Percentiles rank a stretch among this genome's conserved stretches.
Conservation (phyloP, 2,797 vertebrate species). For the Anguilla megastoma region DNA sequence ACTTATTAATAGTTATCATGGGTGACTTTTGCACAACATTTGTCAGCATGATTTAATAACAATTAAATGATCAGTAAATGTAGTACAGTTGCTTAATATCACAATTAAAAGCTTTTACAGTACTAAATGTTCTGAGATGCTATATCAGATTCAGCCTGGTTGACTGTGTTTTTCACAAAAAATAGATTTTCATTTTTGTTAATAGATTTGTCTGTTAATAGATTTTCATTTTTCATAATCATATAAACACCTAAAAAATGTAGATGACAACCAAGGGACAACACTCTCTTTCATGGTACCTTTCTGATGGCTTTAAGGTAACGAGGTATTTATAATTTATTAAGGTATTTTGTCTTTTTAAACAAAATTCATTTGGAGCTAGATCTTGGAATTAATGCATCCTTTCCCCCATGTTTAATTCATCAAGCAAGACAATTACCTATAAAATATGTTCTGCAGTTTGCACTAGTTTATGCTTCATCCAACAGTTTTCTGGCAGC, state of each 20-base stretch:
- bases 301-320: slow-evolving; percentile 1
- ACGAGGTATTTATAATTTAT: background rate
- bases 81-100: background rate
- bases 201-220: background rate
- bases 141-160: background rate
- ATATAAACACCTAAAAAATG: background rate
- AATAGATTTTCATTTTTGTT: background rate
- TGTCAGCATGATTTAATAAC: background rate
- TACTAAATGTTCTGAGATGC: background rate
- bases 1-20: no score
- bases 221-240: background rate
- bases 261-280: background rate
- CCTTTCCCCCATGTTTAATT: background rate
- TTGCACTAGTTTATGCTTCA: slow-evolving; percentile 8
- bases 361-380: background rate
- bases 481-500: background rate
- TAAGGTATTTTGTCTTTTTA: background rate
- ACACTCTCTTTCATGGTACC: background rate
- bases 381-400: slow-evolving; percentile 1
- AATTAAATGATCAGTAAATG: background rate
- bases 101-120: background rate
- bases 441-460: slow-evolving; percentile 2
- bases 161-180: no score
- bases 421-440: background rate
- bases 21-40: background rate